phyloP scores from a whole-genome alignment of 2,888 invertebrate genomes.

The Lordiphosa andalusiaca region DNA sequence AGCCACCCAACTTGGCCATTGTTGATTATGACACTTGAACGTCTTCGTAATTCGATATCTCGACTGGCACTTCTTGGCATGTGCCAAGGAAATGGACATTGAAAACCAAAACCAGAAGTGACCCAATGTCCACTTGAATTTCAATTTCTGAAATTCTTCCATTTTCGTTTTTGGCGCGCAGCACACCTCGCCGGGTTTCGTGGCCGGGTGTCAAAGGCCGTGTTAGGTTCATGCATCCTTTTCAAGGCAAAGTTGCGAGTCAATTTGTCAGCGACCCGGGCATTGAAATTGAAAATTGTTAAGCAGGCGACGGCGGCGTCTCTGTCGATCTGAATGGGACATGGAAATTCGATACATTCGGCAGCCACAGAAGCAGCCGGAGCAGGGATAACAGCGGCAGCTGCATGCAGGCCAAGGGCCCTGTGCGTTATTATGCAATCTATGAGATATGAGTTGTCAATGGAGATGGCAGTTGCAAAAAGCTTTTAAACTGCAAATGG shows the following conservation, averaged over 20 bases:
- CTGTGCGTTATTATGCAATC: constrained; percentile 21
- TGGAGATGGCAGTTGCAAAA: constrained; percentile 15
- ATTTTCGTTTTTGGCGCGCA: constrained; percentile 26
- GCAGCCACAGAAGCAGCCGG: constrained; percentile 27
- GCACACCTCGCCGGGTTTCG: constrained; percentile 9
- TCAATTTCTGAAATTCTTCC: constrained; percentile 46
- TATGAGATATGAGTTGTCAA: constrained; percentile 16
- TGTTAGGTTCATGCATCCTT: constrained; percentile 57
- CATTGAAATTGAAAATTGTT: constrained; percentile 58
- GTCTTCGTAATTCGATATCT: constrained; percentile 58
- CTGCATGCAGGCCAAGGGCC: constrained; percentile 13
- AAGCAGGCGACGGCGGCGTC: constrained; percentile 16
- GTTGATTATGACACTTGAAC: constrained; percentile 51
- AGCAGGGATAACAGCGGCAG: background rate
- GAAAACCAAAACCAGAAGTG: constrained; percentile 68
- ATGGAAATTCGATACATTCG: constrained; percentile 59
- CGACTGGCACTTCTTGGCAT: constrained; percentile 55
- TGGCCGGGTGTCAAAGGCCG: constrained; percentile 62
- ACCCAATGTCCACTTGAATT: constrained; percentile 64
- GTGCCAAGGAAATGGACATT: constrained; percentile 67
- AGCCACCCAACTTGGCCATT: constrained; percentile 28
- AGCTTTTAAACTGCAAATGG: constrained; percentile 22
- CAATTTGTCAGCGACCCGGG: constrained; percentile 62
- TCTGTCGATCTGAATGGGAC: constrained; percentile 38
- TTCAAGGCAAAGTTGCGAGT: constrained; percentile 57